phyloP scores from a whole-genome alignment of 2,113 vertebrate species.

The Mormoops blainvillei region DNA sequence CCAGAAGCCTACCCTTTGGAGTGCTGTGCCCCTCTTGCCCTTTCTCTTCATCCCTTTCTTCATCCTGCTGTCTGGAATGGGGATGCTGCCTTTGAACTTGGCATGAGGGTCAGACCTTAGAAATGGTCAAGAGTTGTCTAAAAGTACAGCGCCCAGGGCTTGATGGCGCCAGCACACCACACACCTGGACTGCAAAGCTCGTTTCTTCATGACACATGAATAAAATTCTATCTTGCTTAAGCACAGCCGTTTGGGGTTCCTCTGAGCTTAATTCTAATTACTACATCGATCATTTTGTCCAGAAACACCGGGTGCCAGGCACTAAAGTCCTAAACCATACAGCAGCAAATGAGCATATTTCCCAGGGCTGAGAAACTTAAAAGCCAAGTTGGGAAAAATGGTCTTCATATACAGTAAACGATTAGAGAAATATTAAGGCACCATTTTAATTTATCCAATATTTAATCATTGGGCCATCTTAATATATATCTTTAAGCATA shows the following conservation, averaged over 20 bases:
- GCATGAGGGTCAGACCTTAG: not conserved
- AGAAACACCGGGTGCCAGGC: not conserved
- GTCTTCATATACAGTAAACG: not conserved
- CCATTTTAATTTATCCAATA: not conserved
- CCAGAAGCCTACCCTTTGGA: not conserved
- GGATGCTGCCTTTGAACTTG: not conserved
- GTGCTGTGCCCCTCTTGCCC: too few relatives aligned
- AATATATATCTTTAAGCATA: too few relatives aligned
- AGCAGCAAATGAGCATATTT: not conserved
- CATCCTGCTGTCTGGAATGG: not conserved
- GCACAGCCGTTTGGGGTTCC: not conserved
- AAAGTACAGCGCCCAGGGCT: not conserved
- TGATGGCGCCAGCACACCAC: rapidly evolving
- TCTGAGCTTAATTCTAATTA: not conserved
- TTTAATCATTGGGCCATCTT: not conserved
- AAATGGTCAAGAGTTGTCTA: not conserved
- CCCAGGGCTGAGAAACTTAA: not conserved
- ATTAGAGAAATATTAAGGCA: not conserved
- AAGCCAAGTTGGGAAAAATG: not conserved
- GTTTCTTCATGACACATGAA: not conserved
- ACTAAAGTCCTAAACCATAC: not conserved
- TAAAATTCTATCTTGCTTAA: not conserved
- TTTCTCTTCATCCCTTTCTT: not conserved
- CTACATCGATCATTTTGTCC: not conserved
- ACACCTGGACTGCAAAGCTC: not conserved